phyloP scores from a whole-genome alignment of 2,113 vertebrate genomes.

The Phyllostomus hastatus region DNA sequence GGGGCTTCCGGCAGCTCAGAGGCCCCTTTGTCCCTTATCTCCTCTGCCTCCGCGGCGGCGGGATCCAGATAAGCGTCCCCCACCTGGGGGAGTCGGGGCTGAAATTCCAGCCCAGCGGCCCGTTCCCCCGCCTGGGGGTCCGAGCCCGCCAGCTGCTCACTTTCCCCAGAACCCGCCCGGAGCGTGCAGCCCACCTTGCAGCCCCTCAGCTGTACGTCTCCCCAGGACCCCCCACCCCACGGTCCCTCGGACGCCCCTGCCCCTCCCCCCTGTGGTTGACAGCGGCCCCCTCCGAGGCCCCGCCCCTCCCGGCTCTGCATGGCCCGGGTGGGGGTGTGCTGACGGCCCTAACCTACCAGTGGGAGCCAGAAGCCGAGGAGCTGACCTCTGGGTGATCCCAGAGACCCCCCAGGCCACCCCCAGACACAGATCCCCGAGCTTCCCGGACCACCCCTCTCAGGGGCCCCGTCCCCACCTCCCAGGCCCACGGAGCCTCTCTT shows the following conservation, averaged over 20 bases:
- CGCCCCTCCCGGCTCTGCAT: neutral
- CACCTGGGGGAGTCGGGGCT: neutral
- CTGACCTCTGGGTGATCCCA: conserved; percentile 16
- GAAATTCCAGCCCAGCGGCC: conserved; percentile 69
- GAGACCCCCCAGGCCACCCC: neutral
- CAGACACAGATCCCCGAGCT: neutral
- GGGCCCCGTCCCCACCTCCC: conserved; percentile 29
- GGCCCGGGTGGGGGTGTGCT: neutral
- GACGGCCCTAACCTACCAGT: neutral
- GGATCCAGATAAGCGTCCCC: conserved; percentile 60
- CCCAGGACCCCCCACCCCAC: neutral
- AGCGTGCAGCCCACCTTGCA: neutral
- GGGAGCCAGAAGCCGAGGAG: neutral
- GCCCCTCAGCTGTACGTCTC: neutral
- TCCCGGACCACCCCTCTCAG: conserved; percentile 38
- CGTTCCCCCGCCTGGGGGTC: neutral
- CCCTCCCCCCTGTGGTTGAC: neutral
- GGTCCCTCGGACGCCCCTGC: neutral
- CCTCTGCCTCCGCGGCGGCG: conserved; percentile 42
- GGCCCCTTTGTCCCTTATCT: conserved; percentile 69
- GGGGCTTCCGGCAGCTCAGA: conserved; percentile 58
- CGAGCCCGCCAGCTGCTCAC: conserved; percentile 7
- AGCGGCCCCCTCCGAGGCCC: neutral
- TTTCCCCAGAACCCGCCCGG: neutral
- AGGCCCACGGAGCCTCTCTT: conserved; percentile 4